Conservation (phyloP, 2,113 vertebrate genomes). For the Neopipo cinnamomea region DNA sequence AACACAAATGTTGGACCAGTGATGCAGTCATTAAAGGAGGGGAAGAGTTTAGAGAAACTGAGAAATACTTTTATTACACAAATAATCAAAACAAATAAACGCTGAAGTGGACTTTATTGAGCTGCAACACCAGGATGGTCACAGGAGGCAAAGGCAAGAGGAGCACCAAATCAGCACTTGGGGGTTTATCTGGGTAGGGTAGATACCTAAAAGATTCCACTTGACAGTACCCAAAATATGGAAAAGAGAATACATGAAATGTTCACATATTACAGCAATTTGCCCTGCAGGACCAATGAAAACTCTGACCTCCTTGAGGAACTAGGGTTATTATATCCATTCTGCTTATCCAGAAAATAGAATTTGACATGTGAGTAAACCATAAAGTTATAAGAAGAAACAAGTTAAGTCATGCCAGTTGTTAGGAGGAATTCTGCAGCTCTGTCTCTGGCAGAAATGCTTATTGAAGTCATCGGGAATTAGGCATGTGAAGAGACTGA, state of each 20-base stretch:
- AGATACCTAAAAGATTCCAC: neutral
- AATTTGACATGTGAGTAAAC: slow-evolving; percentile 43
- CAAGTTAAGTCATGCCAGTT: slow-evolving; percentile 62
- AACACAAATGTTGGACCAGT: neutral
- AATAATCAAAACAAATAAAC: too few relatives aligned
- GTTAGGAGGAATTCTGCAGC: slow-evolving; percentile 38
- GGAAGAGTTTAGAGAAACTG: too few relatives aligned
- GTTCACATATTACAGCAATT: slow-evolving; percentile 13
- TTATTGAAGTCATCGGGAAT: neutral
- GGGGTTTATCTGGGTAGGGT: neutral
- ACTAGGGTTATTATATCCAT: slow-evolving; percentile 39
- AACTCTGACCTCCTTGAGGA: slow-evolving; percentile 59
- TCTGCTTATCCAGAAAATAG: slow-evolving; percentile 22
- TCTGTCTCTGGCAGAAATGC: slow-evolving; percentile 13
- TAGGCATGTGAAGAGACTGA: neutral
- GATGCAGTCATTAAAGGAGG: too few relatives aligned
- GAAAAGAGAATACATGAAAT: neutral
- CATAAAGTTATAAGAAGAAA: slow-evolving; percentile 35
- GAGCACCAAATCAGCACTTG: too few relatives aligned
- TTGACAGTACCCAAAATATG: neutral
- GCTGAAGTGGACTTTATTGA: too few relatives aligned
- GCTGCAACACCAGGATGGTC: too few relatives aligned
- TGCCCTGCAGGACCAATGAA: neutral
- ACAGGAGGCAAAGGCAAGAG: too few relatives aligned
- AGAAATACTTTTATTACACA: too few relatives aligned